Base-by-base conservation (phyloP, 2,888 invertebrate species). In the Coremacera marginata region DNA sequence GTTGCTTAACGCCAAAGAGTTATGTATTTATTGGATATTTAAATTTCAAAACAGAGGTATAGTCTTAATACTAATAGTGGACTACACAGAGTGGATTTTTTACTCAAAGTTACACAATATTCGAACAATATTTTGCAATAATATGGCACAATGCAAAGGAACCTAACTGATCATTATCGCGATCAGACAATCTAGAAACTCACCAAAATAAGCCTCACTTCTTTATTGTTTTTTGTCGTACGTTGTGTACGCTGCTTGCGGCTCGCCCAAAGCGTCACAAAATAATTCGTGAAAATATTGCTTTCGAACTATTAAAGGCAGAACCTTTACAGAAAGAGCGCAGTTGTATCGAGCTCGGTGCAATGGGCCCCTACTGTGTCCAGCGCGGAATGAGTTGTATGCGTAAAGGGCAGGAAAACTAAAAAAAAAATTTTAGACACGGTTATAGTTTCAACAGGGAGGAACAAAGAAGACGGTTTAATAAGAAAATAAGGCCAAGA, bases 191-290 rank as follows among this genome's bases (percentile, higher is more conserved):
- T 5, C 7, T 19, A n/a, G 19, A 65, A 65, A 27, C 34, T 51
- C 2, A 27, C 25, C 37, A 37, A 27, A 73, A 73, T 62, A 51
- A 49, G 62, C 63, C 63, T 73, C 27, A 16, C 52, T 19, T 16
- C 25, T 4, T 22, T 1, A 22, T 71, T 37, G 60, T 37, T 37
- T 31, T 51, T 55, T 27, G 27, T 19, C 9, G 34, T 52, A 44
- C 44, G 65, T 70, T 55, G 57, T 70, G 25, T 51, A n/a, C n/a
- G 68, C 34, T 52, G 60, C 52, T 52, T 37, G 68, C 77, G 80
- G 80, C 75, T 76, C 68, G 79, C 79, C 81, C 82, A 78, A 78
- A 84, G 85, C 85, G 83, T 84, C 84, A 87, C 85, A 84, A 86
- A 87, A 86, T 86, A 86, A 86, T 86, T 86, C 83, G 84, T 83